These are phyloP conservation scores for Halichondria panicea DNA, from an alignment of 37 sponge, comb jelly and placozoan species.

Conservation along the genomic window DNA sequence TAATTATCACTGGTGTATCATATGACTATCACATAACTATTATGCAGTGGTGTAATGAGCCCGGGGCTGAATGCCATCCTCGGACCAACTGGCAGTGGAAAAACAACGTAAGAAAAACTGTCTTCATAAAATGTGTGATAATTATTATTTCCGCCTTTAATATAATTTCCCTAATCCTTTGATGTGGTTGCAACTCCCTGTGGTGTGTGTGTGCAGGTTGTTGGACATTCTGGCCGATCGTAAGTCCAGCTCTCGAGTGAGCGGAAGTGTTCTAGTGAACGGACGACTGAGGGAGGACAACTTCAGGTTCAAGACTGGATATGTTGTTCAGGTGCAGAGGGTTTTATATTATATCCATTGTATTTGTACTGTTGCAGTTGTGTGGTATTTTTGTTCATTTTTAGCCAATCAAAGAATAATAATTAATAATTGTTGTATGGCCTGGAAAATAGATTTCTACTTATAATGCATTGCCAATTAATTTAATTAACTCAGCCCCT, in stretches of 20 bases:
- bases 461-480: no score
- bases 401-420: neutral
- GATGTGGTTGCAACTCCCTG: no score
- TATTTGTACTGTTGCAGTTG: neutral
- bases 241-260: conserved; percentile 22
- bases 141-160: no score
- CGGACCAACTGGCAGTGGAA: conserved; percentile 48
- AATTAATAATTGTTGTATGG: no score
- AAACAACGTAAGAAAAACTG: conserved; percentile 27
- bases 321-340: conserved; percentile 68
- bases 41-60: conserved; percentile 16
- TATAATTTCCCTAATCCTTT: no score
- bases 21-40: neutral
- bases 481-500: neutral
- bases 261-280: conserved; percentile 55
- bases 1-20: neutral
- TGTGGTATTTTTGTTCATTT: neutral
- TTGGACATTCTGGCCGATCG: conserved; percentile 78
- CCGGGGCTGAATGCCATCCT: conserved; percentile 38
- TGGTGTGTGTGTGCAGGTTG: conserved; percentile 36
- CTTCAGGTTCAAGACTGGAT: conserved; percentile 67
- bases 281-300: conserved; percentile 48
- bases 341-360: neutral
- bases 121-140: no score
- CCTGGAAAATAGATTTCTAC: no score